phyloP scores from a whole-genome alignment of 2,888 invertebrate genomes.

The Drosophila algonquin region DNA sequence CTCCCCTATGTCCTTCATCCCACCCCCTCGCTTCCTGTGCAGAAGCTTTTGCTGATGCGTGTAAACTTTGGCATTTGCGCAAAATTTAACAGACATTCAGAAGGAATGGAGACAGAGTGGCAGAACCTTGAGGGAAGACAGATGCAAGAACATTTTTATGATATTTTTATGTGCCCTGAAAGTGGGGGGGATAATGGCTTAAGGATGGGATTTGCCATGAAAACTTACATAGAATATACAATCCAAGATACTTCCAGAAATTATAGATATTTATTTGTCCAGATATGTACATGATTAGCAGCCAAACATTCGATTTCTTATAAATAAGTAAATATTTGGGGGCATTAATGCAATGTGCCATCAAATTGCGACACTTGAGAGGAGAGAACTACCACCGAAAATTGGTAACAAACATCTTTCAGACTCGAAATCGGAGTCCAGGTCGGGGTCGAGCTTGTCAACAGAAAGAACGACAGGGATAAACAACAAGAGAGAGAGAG shows the following conservation, averaged over 20 bases:
- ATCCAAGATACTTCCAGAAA: neutral
- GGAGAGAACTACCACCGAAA: slow-evolving; percentile 18
- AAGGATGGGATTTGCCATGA: neutral
- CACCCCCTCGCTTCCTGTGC: slow-evolving; percentile 10
- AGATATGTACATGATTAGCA: slow-evolving; percentile 20
- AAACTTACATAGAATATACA: neutral
- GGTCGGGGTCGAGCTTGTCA: neutral
- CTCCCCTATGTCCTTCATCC: slow-evolving; percentile 13
- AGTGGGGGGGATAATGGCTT: slow-evolving; percentile 13
- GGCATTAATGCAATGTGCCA: slow-evolving; percentile 58
- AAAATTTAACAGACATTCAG: slow-evolving; percentile 51
- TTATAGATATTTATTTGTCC: neutral
- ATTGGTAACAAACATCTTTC: neutral
- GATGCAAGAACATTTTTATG: slow-evolving; percentile 25
- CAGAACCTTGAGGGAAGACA: slow-evolving; percentile 16
- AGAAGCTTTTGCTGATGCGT: slow-evolving; percentile 45
- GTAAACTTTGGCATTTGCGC: slow-evolving; percentile 54
- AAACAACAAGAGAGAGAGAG: neutral
- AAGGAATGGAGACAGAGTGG: slow-evolving; percentile 7
- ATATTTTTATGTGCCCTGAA: slow-evolving; percentile 24
- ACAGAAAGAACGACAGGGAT: slow-evolving; percentile 14
- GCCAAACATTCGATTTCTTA: slow-evolving; percentile 13
- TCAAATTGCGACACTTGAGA: slow-evolving; percentile 35
- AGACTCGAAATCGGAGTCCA: neutral
- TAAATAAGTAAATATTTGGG: slow-evolving; percentile 52